Conservation (phyloP, 2,888 invertebrate species). For the Apamea sordens region DNA sequence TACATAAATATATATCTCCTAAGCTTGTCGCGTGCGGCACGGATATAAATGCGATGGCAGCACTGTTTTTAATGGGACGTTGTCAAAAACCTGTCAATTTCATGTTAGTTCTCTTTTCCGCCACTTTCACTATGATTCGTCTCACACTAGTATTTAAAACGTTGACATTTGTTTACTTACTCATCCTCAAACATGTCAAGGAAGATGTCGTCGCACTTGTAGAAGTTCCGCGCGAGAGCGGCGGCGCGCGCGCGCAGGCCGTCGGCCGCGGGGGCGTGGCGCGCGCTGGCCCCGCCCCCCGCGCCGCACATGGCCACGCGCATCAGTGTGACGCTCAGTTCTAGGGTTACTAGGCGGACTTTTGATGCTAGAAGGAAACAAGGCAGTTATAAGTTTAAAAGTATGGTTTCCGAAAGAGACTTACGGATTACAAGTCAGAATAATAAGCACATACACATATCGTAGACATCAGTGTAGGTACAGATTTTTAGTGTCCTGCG, state of each 20-base stretch:
- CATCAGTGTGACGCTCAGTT: conserved; percentile 95
- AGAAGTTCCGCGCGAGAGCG: conserved; percentile 96
- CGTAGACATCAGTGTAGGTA: not conserved
- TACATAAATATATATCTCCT: not conserved
- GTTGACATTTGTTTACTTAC: conserved; percentile 78
- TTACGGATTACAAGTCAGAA: not conserved
- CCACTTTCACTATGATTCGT: not conserved
- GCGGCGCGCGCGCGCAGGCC: conserved; percentile 94
- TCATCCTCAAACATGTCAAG: conserved; percentile 99
- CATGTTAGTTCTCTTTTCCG: not conserved
- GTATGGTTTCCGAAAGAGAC: not conserved
- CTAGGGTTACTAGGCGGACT: conserved; percentile 97
- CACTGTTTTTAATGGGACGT: not conserved
- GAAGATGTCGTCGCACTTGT: conserved; percentile 99
- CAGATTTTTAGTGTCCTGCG: not conserved
- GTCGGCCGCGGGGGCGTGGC: conserved; percentile 90
- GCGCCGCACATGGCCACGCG: conserved; percentile 88
- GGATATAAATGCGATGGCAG: not conserved
- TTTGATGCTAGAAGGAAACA: conserved; percentile 91
- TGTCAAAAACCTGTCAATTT: not conserved
- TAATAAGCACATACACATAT: not conserved
- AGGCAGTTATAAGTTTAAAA: not conserved
- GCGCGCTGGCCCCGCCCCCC: conserved; percentile 90
- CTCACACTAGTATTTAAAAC: not conserved
- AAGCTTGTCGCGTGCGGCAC: not conserved